Evolutionary conservation across 2,113 vertebrate genomes (phyloP), one percentile per base, ranked within the genome.

Genomic region (Actinemys pallida): DNA sequence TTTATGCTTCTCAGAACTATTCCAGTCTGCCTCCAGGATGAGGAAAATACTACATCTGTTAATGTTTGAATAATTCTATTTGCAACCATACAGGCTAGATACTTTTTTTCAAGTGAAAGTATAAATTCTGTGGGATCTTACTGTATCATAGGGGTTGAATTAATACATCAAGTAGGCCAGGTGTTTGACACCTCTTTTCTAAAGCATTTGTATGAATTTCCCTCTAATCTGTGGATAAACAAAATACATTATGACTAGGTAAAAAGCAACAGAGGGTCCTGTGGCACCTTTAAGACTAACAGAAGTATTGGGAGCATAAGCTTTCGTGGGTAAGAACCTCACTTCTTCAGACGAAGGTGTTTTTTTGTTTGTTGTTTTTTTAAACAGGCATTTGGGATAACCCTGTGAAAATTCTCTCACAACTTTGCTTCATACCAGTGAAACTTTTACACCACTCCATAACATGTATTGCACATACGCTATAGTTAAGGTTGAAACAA

Each of bases 181-280:
- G 88, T 76, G 27, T 56, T 82, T 86, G 42, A 22, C 54, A 45
- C 35, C n/a, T 79, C 50, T 86, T 31, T 47, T 10, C 65, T 57
- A 90, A 90, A n/a, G 50, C 52, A 76, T 85, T 86, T 83, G 29
- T 52, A 88, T 93, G 93, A 92, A 56, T 56, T 72, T 8, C 72
- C 84, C 88, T 8, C 6, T 2, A 82, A 92, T 52, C n/a, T 65
- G 5, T 78, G 72, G 84, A 49, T 1, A 84, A 4, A 90, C 9
- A 56, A 56, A 56, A 80, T 22, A 84, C 22, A 72, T 1, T 27
- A 1, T 3, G 22, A 56, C 9, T 56, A 56, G 25, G 14, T n/a
- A 39, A 39, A 39, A 39, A 39, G 39, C 39, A 39, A 39, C 39
- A 39, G 39, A 39, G 39, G 39, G 39, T 39, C 39, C 39, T 39